Percentiles rank a stretch among this genome's conserved stretches.
Evolutionary conservation across 2,797 vertebrate species (phyloP).

Genomic region (Paramormyrops hopkinsi): DNA sequence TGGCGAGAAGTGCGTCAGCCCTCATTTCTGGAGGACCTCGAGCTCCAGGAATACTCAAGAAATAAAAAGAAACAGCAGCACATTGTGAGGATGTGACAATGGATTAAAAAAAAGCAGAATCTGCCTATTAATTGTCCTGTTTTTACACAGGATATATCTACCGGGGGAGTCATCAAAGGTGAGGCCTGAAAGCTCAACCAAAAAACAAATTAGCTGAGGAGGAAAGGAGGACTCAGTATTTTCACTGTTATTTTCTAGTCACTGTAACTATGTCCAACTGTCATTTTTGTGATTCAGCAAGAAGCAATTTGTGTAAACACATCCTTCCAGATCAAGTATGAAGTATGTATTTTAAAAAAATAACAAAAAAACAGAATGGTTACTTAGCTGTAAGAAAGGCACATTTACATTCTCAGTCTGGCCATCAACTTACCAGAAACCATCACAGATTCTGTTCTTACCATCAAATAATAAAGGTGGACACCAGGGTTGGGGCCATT

Average conservation of each 20-base stretch:
- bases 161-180: neutral
- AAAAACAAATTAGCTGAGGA: neutral
- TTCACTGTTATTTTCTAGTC: neutral
- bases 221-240: neutral
- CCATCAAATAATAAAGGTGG: neutral
- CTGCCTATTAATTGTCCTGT: slow-evolving; percentile 2
- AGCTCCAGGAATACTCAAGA: neutral
- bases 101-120: neutral
- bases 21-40: neutral
- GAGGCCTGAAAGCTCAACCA: neutral
- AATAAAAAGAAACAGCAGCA: neutral
- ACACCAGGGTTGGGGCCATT: too few species aligned
- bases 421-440: neutral
- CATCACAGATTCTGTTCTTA: neutral
- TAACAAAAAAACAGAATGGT: neutral
- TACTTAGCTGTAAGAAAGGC: neutral
- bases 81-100: neutral
- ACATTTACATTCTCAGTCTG: neutral
- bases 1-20: neutral
- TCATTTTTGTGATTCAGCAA: neutral
- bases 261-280: neutral
- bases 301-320: neutral
- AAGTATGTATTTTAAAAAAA: neutral
- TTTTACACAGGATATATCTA: neutral
- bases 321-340: slow-evolving; percentile 1